Evolutionary conservation across 2,797 vertebrate genomes (phyloP), one percentile per base, ranked within the genome.

Genomic region (Tadarida brasiliensis): DNA sequence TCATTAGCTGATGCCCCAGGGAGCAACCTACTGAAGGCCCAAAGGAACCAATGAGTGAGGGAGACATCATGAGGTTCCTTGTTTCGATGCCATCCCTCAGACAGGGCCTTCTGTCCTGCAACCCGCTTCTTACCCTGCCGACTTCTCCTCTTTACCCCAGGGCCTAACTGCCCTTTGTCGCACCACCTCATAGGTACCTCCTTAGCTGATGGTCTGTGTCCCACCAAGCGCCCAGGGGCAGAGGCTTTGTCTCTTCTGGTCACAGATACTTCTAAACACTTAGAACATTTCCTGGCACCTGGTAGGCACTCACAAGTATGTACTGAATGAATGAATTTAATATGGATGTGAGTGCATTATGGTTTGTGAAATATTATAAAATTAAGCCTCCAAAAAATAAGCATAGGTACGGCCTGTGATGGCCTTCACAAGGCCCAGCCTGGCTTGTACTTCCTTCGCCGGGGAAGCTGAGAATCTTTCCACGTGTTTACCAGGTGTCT

Each of bases 321-420:
- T 17, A 22, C 1, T 10, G 82, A 78, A 44, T 73, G 49, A 90
- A 47, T 22, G 24, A 56, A 57, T 73, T 59, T 39, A 47, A 59
- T 14, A 30, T 59, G 57, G 39, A 35, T 74, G 49, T n/a, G 56
- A 16, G 33, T 56, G 73, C 39, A 33, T 39, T 61, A 67, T 33
- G 15, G 30, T 35, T 39, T 17, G 16, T 67, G 57, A 80, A 84
- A 26, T 80, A 80, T 11, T 56, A 16, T 11, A 63, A 65, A 47
- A 65, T 78, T 7, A 74, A 63, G 33, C 44, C 33, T 94, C 35
- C 24, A 49, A 26, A 91, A 91, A 81, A 19, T 59, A 86, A 94
- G 47, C 56, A 56, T 5, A 30, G 39, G 14, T 49, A 26, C 26
- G 73, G 35, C 30, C 51, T 63, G 65, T 6, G 33, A 39, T 47